A percentile compares a stretch with the other conserved stretches of the same genome.
phyloP scores from a whole-genome alignment of 2,113 vertebrate species.

The Felis chaus region DNA sequence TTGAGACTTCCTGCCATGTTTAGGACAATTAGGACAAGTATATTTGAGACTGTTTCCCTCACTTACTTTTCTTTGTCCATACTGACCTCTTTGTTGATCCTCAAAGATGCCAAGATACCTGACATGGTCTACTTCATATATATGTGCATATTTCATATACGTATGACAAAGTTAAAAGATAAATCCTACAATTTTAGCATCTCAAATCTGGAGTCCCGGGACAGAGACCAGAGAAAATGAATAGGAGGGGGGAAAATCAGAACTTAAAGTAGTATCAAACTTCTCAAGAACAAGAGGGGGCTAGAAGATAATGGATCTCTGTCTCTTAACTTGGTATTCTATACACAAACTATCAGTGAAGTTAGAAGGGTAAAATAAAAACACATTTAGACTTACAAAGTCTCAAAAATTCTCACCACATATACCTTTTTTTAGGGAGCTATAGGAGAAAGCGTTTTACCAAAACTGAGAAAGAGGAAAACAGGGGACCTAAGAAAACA shows the following conservation, averaged over 20 bases:
- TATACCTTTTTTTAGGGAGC: neutral
- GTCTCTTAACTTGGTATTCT: conserved; percentile 34
- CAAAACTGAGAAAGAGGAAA: neutral
- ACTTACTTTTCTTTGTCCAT: neutral
- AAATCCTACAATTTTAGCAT: neutral
- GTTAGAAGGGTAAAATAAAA: conserved; percentile 1
- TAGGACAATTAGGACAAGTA: conserved; percentile 7
- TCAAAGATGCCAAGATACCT: neutral
- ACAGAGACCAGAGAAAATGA: neutral
- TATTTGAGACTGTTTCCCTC: neutral
- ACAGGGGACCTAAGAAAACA: neutral
- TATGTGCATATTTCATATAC: neutral
- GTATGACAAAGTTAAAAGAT: neutral
- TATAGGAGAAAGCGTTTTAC: neutral
- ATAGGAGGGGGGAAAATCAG: neutral
- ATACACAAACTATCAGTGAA: neutral
- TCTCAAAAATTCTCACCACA: neutral
- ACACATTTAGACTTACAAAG: neutral
- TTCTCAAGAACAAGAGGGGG: neutral
- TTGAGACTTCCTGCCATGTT: neutral
- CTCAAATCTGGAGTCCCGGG: neutral
- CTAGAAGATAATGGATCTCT: neutral
- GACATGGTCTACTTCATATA: neutral
- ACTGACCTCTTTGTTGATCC: neutral
- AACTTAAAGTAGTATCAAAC: conserved; percentile 17